Conservation (phyloP, 2,113 vertebrate genomes). For the Cryptoleucopteryx plumbea region DNA sequence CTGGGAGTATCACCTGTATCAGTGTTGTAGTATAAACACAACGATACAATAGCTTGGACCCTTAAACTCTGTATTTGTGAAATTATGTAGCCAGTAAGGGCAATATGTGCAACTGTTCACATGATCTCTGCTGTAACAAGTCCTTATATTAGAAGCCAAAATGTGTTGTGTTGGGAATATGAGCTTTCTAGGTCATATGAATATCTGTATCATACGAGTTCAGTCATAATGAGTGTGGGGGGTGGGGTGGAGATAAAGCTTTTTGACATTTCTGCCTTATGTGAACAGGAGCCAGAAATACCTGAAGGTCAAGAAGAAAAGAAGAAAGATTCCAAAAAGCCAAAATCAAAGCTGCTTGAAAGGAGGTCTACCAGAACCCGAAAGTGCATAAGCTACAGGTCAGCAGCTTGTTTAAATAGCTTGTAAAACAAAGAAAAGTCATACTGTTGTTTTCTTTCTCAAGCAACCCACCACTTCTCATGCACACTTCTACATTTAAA, state of each 20-base stretch:
- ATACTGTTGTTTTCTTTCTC: not conserved
- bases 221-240: not conserved
- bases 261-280: not conserved
- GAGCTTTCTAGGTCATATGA: not conserved
- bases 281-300: conserved; percentile 78
- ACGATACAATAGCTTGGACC: not conserved
- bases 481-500: not conserved
- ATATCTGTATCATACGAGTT: not conserved
- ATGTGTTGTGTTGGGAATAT: not conserved
- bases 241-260: not conserved
- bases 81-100: not conserved
- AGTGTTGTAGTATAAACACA: not conserved
- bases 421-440: not conserved
- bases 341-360: conserved; percentile 86
- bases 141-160: not conserved
- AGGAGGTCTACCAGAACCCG: conserved; percentile 91
- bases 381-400: conserved; percentile 98
- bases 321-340: conserved; percentile 91
- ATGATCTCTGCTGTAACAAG: not conserved
- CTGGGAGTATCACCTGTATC: not conserved
- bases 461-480: not conserved
- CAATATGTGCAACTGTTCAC: not conserved
- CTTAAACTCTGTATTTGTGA: not conserved
- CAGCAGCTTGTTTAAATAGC: not conserved
- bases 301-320: conserved; percentile 82